phyloP scores from a whole-genome alignment of 2,113 vertebrate species.

The Mus musculus region DNA sequence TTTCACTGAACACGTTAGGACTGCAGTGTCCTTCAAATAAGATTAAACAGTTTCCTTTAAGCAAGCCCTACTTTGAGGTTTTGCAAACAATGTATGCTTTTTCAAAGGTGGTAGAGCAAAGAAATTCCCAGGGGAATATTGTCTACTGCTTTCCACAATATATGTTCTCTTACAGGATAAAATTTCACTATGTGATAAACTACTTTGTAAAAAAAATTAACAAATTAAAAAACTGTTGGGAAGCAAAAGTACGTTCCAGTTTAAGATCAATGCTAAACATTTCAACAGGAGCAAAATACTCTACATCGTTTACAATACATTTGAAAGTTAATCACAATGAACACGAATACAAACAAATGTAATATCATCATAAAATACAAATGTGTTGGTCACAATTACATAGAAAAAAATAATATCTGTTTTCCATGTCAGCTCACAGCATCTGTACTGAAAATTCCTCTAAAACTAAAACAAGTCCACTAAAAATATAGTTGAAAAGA shows the following conservation, averaged over 20 bases:
- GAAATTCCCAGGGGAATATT: constrained; percentile 56
- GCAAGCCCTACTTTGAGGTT: constrained; percentile 49
- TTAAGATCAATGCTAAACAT: constrained; percentile 73
- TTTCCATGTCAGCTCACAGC: constrained; percentile 88
- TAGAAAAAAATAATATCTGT: constrained; percentile 83
- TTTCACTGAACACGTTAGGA: constrained; percentile 79
- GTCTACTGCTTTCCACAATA: not conserved
- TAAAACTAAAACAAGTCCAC: constrained; percentile 88
- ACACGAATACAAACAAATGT: constrained; percentile 83
- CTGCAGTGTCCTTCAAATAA: constrained; percentile 80
- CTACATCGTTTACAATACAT: constrained; percentile 80
- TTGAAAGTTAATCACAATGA: constrained; percentile 81
- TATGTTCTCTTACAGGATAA: constrained; percentile 18
- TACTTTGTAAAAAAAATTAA: constrained; percentile 10
- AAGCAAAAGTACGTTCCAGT: constrained; percentile 82
- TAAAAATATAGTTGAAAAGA: constrained; percentile 78
- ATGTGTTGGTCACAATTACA: constrained; percentile 89
- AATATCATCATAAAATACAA: constrained; percentile 87
- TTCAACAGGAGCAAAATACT: constrained; percentile 66
- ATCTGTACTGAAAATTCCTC: constrained; percentile 87
- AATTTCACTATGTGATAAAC: constrained; percentile 41
- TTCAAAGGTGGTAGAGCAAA: constrained; percentile 66
- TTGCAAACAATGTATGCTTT: constrained; percentile 53
- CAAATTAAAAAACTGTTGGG: constrained; percentile 44
- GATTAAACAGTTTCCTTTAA: constrained; percentile 68